Conservation (phyloP, 2,113 vertebrate species). For the Myiagra hebetior region DNA sequence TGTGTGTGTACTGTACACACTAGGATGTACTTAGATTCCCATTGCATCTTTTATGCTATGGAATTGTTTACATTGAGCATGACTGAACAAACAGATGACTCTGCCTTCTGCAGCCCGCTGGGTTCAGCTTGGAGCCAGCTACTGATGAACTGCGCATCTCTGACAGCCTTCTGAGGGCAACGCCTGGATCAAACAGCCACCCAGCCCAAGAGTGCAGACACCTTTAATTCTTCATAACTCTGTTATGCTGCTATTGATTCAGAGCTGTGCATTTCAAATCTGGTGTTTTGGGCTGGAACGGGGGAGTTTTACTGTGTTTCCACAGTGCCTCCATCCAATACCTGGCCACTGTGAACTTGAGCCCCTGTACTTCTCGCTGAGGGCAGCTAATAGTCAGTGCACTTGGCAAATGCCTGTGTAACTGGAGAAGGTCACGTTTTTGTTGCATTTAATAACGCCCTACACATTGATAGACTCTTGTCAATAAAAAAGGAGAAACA, state of each 20-base stretch:
- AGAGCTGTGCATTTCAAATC: conserved; percentile 63
- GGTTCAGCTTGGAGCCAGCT: conserved; percentile 24
- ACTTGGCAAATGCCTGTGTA: neutral
- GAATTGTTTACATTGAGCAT: conserved; percentile 78
- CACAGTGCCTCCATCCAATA: conserved; percentile 60
- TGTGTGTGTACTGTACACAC: conserved; percentile 56
- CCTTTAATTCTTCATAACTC: conserved; percentile 15
- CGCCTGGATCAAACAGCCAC: neutral
- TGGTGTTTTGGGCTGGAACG: conserved; percentile 31
- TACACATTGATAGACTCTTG: conserved; percentile 26
- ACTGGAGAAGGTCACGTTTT: conserved; percentile 16
- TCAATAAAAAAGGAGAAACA: conserved; percentile 27
- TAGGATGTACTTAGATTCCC: conserved; percentile 67
- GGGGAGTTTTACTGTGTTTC: conserved; percentile 40
- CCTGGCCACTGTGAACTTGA: conserved; percentile 71
- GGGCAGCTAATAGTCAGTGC: conserved; percentile 49
- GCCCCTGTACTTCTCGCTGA: conserved; percentile 22
- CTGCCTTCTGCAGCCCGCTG: conserved; percentile 61
- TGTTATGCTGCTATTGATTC: conserved; percentile 83
- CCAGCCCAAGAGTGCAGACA: conserved; percentile 39
- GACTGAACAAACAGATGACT: conserved; percentile 68
- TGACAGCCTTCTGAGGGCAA: conserved; percentile 9
- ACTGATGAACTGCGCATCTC: neutral
- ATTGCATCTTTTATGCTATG: conserved; percentile 69
- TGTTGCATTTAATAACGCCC: conserved; percentile 45